Percentiles rank a stretch among this genome's conserved stretches.
These are phyloP conservation scores for Corythucha ciliata DNA, from an alignment of 2,888 invertebrate species.

Conservation along the genomic window DNA sequence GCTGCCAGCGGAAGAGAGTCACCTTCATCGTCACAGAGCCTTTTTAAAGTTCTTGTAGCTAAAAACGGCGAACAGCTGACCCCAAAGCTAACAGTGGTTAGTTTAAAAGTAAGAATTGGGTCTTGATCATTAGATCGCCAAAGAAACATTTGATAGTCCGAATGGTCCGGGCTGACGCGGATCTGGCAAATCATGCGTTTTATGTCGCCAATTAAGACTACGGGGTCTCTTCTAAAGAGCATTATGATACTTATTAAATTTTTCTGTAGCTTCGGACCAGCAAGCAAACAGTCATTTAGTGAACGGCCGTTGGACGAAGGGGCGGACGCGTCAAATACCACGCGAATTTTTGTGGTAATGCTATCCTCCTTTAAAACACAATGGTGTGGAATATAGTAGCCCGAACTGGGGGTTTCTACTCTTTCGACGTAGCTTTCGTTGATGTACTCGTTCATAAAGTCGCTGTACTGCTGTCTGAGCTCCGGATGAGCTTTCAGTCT, in stretches of 20 bases:
- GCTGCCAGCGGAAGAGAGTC: background rate
- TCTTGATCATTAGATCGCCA: background rate
- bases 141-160: background rate
- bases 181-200: background rate
- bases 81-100: constrained; percentile 1
- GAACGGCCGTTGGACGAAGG: background rate
- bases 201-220: background rate
- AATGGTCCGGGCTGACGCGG: background rate
- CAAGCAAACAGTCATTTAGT: background rate
- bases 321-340: background rate
- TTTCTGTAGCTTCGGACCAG: constrained; percentile 1
- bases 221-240: background rate
- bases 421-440: too few species aligned
- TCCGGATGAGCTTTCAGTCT: too few species aligned
- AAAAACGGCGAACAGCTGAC: background rate
- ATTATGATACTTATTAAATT: too few species aligned
- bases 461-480: too few species aligned
- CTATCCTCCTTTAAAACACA: too few species aligned
- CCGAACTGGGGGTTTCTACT: too few species aligned
- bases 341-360: background rate
- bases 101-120: background rate
- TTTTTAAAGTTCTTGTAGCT: background rate
- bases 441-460: too few species aligned
- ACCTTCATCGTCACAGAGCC: background rate
- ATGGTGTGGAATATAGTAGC: too few species aligned